A percentile compares a stretch with the other conserved stretches of the same genome.
phyloP scores from a whole-genome alignment of 2,888 invertebrate genomes.

The Parnassius apollo region DNA sequence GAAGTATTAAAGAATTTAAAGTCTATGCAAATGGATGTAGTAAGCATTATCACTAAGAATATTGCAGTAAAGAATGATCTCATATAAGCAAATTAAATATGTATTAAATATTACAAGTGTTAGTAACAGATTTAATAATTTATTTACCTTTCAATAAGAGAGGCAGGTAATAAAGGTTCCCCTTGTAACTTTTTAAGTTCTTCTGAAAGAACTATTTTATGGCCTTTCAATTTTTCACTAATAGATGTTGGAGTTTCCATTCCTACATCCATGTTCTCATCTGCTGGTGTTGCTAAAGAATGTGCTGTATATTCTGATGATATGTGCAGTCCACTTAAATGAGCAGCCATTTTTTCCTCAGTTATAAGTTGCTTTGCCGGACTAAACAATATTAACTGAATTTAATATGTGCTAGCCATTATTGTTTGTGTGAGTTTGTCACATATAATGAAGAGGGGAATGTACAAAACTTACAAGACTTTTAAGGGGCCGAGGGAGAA shows the following conservation, averaged over 20 bases:
- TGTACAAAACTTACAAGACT: too few relatives aligned
- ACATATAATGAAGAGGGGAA: too few relatives aligned
- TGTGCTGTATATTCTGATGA: slow-evolving; percentile 74
- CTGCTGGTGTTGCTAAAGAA: slow-evolving; percentile 38
- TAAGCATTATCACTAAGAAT: too few relatives aligned
- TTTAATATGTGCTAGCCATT: background rate
- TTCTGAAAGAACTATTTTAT: slow-evolving; percentile 84
- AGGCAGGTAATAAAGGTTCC: slow-evolving; percentile 85
- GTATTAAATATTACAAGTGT: background rate
- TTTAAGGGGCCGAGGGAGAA: too few relatives aligned
- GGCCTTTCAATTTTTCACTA: slow-evolving; percentile 67
- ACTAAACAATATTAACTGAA: slow-evolving; percentile 45
- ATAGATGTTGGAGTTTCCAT: slow-evolving; percentile 46
- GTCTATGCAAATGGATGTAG: too few relatives aligned
- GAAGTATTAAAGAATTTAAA: too few relatives aligned
- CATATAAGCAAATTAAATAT: background rate
- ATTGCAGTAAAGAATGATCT: too few relatives aligned
- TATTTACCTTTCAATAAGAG: slow-evolving; percentile 79
- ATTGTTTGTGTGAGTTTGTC: too few relatives aligned
- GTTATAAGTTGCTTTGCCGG: slow-evolving; percentile 89
- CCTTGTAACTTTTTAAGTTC: slow-evolving; percentile 84
- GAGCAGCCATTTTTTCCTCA: slow-evolving; percentile 92
- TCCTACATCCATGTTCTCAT: slow-evolving; percentile 59
- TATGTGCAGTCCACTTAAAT: slow-evolving; percentile 88
- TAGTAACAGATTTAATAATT: background rate